Evolutionary conservation across 2,113 vertebrate species (phyloP).

Genomic region (Sorex fumeus): DNA sequence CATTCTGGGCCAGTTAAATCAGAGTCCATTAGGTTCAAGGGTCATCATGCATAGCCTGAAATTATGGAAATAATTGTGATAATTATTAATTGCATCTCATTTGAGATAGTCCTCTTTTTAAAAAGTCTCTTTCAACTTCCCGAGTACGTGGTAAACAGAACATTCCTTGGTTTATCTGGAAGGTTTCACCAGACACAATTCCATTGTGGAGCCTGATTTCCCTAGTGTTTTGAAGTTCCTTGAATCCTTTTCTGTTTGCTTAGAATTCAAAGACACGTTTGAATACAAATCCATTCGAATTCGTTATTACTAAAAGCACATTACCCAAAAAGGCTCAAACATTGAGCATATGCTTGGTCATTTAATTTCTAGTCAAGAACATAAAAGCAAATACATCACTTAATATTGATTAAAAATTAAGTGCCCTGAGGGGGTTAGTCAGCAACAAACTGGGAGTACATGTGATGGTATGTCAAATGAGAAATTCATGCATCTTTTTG

Average conservation of each 20-base stretch:
- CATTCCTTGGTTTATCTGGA: not conserved
- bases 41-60: slow-evolving; percentile 6
- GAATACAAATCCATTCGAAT: slow-evolving; percentile 56
- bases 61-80: slow-evolving; percentile 51
- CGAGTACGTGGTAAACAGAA: slow-evolving; percentile 14
- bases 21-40: not conserved
- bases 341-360: slow-evolving; percentile 15
- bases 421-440: slow-evolving; percentile 11
- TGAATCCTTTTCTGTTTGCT: slow-evolving; percentile 39
- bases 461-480: slow-evolving; percentile 1
- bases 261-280: slow-evolving; percentile 59
- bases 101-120: slow-evolving; percentile 32
- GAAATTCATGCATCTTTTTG: slow-evolving; percentile 47
- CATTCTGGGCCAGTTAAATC: slow-evolving; percentile 34
- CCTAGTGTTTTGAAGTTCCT: slow-evolving; percentile 14
- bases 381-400: slow-evolving; percentile 42
- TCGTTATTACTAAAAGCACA: slow-evolving; percentile 55
- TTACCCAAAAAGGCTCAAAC: slow-evolving; percentile 36
- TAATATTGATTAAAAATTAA: slow-evolving; percentile 71
- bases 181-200: slow-evolving; percentile 29
- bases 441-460: slow-evolving; percentile 35
- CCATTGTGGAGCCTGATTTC: not conserved
- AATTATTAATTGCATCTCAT: slow-evolving; percentile 7
- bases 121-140: slow-evolving; percentile 6
- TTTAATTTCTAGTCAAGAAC: slow-evolving; percentile 62